Conservation (phyloP, 2,797 vertebrate genomes). For the Anabas testudineus region DNA sequence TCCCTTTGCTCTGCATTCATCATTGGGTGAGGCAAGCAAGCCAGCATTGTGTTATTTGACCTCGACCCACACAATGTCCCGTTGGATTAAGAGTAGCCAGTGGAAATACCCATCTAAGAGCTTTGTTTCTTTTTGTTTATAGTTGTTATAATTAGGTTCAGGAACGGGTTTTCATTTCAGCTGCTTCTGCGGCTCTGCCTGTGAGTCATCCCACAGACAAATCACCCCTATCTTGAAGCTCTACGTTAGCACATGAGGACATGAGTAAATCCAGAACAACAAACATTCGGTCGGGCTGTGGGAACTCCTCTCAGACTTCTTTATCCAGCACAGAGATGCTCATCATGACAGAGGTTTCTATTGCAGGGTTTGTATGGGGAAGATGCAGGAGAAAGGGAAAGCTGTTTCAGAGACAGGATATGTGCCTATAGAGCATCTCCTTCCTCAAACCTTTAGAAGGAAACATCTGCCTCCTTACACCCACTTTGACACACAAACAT, state of each 20-base stretch:
- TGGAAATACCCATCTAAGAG: slow-evolving; percentile 74
- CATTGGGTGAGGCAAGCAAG: slow-evolving; percentile 41
- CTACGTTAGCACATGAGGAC: slow-evolving; percentile 48
- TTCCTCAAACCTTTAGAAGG: slow-evolving; percentile 82
- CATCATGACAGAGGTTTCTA: slow-evolving; percentile 21
- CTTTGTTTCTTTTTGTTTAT: slow-evolving; percentile 72
- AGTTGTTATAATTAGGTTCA: slow-evolving; percentile 57
- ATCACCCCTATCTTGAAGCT: slow-evolving; percentile 50
- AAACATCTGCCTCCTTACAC: slow-evolving; percentile 85
- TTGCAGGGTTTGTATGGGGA: slow-evolving; percentile 30
- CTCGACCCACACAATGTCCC: slow-evolving; percentile 73
- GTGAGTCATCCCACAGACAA: slow-evolving; percentile 65
- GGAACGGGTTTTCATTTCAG: slow-evolving; percentile 50
- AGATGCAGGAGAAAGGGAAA: slow-evolving; percentile 62
- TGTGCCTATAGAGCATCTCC: slow-evolving; percentile 74
- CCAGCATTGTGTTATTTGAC: slow-evolving; percentile 75
- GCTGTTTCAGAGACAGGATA: slow-evolving; percentile 78
- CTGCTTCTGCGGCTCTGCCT: slow-evolving; percentile 45
- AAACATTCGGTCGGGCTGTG: slow-evolving; percentile 49
- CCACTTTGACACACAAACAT: slow-evolving; percentile 62
- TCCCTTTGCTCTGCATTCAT: slow-evolving; percentile 67
- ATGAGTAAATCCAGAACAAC: slow-evolving; percentile 61
- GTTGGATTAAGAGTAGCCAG: slow-evolving; percentile 55
- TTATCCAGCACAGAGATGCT: slow-evolving; percentile 41
- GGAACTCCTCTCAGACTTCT: slow-evolving; percentile 53